phyloP scores from a whole-genome alignment of 2,113 vertebrate genomes.

The Meriones unguiculatus region DNA sequence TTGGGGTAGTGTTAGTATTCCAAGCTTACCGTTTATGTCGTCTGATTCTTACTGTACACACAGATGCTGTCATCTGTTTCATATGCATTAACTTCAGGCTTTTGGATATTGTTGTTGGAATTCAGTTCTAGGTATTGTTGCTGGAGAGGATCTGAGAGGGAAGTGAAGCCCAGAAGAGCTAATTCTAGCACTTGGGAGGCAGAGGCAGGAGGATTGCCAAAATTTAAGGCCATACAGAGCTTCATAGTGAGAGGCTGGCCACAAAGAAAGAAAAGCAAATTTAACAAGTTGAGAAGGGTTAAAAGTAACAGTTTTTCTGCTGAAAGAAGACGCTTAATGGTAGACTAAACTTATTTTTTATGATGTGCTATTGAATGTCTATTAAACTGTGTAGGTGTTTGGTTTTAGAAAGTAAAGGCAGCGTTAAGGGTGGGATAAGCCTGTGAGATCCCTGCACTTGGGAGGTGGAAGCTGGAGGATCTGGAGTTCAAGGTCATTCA shows the following conservation, averaged over 20 bases:
- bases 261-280: not conserved
- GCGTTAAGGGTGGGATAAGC: not conserved
- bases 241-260: not conserved
- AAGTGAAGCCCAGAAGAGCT: not conserved
- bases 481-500: not conserved
- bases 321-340: conserved; percentile 48
- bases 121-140: conserved; percentile 3
- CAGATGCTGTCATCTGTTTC: conserved; percentile 25
- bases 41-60: not conserved
- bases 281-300: conserved; percentile 49
- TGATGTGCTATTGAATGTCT: conserved; percentile 20
- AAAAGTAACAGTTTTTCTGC: conserved; percentile 29
- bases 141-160: conserved; percentile 9
- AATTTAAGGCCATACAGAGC: not conserved
- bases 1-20: conserved; percentile 37
- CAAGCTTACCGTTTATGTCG: not conserved
- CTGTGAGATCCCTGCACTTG: not conserved
- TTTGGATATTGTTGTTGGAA: conserved; percentile 47
- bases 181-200: not conserved
- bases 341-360: conserved; percentile 54
- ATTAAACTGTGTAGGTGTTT: conserved; percentile 34
- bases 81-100: conserved; percentile 35
- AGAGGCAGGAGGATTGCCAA: not conserved
- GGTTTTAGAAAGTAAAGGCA: conserved; percentile 55
- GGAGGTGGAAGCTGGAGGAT: not conserved